These are phyloP conservation scores for Marronus borbonicus DNA, from an alignment of 2,888 invertebrate genomes.

Conservation along the genomic window DNA sequence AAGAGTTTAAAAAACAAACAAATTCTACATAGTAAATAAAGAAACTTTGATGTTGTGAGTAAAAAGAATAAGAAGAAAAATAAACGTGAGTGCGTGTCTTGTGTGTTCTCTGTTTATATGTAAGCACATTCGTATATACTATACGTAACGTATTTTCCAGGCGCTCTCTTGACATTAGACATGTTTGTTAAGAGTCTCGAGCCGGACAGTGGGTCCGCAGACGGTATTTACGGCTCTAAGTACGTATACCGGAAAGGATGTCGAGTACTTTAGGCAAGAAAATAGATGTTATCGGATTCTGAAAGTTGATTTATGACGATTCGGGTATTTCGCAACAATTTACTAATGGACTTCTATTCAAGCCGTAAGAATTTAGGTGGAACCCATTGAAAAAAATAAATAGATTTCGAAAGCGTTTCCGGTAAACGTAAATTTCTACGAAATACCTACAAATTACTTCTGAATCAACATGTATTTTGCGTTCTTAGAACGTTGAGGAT, in stretches of 20 bases:
- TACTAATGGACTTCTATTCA: constrained; percentile 23
- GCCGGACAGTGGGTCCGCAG: not conserved
- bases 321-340: constrained; percentile 8
- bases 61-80: constrained; percentile 17
- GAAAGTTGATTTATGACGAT: constrained; percentile 10
- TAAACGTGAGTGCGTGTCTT: constrained; percentile 8
- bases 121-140: not conserved
- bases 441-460: not conserved
- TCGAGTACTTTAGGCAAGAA: constrained; percentile 8
- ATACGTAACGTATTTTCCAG: not conserved
- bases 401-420: constrained; percentile 8
- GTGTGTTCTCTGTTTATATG: constrained; percentile 12
- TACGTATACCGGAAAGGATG: not conserved
- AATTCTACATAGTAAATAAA: constrained; percentile 12
- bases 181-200: constrained; percentile 18
- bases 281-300: constrained; percentile 3
- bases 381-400: not conserved
- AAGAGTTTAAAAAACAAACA: constrained; percentile 10
- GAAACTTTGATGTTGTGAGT: constrained; percentile 16
- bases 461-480: not conserved
- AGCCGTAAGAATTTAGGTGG: not conserved
- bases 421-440: not conserved
- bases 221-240: constrained; percentile 22
- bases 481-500: no score
- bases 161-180: constrained; percentile 16